Percentiles rank a stretch among this genome's conserved stretches.
phyloP scores from a whole-genome alignment of 2,113 vertebrate species.

The Panthera tigris region DNA sequence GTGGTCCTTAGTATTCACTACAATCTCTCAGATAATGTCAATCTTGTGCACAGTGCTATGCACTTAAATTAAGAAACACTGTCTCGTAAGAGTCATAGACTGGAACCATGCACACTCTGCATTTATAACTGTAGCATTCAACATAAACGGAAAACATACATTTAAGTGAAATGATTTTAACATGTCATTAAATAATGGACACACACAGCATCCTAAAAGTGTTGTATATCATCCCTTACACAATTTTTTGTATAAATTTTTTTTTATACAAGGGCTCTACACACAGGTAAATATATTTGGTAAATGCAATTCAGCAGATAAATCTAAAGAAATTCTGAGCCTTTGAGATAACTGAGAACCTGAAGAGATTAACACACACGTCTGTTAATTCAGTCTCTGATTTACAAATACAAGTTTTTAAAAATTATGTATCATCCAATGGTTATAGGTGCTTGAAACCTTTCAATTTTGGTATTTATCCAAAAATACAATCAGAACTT shows the following conservation, averaged over 20 bases:
- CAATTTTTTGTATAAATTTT: neutral
- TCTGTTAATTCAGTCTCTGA: neutral
- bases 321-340: neutral
- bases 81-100: neutral
- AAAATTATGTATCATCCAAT: neutral
- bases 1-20: neutral
- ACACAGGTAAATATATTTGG: neutral
- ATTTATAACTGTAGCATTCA: neutral
- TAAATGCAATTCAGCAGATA: slow-evolving; percentile 29
- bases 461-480: slow-evolving; percentile 26
- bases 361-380: neutral
- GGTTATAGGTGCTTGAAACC: neutral
- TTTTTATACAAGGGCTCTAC: neutral
- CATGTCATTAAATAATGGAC: slow-evolving; percentile 3
- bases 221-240: neutral
- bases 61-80: neutral
- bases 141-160: slow-evolving; percentile 12
- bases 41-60: neutral
- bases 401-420: neutral
- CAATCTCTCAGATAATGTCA: neutral
- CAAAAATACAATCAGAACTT: slow-evolving; percentile 25
- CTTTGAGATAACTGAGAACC: neutral
- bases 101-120: neutral
- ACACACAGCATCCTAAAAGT: neutral
- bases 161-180: slow-evolving; percentile 47